These are phyloP conservation scores for Alligator sinensis DNA, from an alignment of 2,113 vertebrate species.

Conservation along the genomic window DNA sequence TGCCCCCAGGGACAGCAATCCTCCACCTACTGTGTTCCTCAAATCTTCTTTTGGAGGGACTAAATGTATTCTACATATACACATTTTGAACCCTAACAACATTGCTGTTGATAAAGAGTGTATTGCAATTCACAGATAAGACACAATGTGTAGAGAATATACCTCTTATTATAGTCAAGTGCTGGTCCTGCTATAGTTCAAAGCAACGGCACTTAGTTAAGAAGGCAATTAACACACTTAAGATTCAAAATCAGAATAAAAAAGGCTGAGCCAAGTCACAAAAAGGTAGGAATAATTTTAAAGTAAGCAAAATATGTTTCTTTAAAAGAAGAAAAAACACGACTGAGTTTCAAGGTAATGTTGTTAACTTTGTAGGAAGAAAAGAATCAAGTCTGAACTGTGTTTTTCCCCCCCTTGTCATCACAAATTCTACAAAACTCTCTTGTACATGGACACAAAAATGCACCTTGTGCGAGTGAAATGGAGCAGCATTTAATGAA, in stretches of 20 bases:
- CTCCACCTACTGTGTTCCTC: background rate
- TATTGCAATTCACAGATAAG: background rate
- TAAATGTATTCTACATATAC: fast-evolving
- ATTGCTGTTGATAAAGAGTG: background rate
- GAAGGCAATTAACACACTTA: fast-evolving
- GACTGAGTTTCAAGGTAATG: slow-evolving; percentile 36
- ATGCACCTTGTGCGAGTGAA: slow-evolving; percentile 33
- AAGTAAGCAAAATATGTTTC: slow-evolving; percentile 3
- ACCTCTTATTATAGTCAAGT: background rate
- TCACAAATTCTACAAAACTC: slow-evolving; percentile 11
- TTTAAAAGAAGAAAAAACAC: slow-evolving; percentile 21
- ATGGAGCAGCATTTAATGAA: background rate
- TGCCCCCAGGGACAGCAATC: no score
- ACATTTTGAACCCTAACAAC: fast-evolving
- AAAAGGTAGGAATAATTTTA: background rate
- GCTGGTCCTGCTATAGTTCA: background rate
- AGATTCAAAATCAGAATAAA: background rate
- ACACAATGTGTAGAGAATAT: fast-evolving
- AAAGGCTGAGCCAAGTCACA: background rate
- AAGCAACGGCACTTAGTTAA: background rate
- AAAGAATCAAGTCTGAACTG: slow-evolving; percentile 50
- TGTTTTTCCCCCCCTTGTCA: slow-evolving; percentile 45
- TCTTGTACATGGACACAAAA: slow-evolving; percentile 6
- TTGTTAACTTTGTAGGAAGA: slow-evolving; percentile 11
- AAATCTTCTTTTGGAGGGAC: background rate